Evolutionary conservation across 2,888 invertebrate genomes (phyloP).

Genomic region (Seladonia tumulorum): DNA sequence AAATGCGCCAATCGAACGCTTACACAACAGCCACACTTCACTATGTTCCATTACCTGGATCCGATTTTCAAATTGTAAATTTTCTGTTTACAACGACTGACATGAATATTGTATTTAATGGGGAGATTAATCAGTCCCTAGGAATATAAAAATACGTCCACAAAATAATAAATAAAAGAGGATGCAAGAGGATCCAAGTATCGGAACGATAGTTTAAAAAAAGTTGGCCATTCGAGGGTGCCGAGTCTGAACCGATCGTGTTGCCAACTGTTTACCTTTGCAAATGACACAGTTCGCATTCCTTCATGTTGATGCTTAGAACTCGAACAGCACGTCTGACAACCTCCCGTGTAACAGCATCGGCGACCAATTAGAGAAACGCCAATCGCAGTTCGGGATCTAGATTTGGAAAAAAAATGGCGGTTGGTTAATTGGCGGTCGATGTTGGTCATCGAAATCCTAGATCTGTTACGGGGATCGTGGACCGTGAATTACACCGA

Average conservation of each 20-base stretch:
- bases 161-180: not conserved
- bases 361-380: slow-evolving; percentile 43
- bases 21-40: not conserved
- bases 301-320: not conserved
- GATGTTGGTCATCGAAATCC: slow-evolving; percentile 23
- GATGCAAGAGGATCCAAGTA: not conserved
- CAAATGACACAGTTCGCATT: not conserved
- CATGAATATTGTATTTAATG: not conserved
- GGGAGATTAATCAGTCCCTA: not conserved
- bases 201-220: not conserved
- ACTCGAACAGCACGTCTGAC: slow-evolving; percentile 47
- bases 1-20: no score
- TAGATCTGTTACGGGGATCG: slow-evolving; percentile 17
- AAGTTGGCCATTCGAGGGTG: not conserved
- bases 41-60: not conserved
- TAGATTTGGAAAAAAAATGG: slow-evolving; percentile 14
- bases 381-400: slow-evolving; percentile 15
- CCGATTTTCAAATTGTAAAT: not conserved
- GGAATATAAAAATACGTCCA: not conserved
- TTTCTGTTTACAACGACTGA: not conserved
- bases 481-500: slow-evolving; percentile 28
- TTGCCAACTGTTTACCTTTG: not conserved
- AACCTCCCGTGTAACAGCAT: slow-evolving; percentile 42
- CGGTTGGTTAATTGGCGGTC: slow-evolving; percentile 39
- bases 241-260: not conserved